Evolutionary conservation across 2,113 vertebrate species (phyloP).

Genomic region (Apteryx owenii): DNA sequence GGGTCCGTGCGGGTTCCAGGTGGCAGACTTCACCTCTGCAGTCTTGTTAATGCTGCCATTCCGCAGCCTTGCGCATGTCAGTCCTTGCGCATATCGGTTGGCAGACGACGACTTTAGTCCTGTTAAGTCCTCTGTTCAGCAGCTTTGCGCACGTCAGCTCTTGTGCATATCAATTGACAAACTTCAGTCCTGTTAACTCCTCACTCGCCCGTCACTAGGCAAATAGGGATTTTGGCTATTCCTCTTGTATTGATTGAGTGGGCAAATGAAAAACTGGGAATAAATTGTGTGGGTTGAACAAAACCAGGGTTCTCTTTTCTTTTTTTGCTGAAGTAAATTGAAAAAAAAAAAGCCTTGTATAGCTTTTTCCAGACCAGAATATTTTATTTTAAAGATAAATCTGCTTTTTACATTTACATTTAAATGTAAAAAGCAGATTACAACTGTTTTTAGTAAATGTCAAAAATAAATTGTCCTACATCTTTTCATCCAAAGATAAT

Average conservation of each 20-base stretch:
- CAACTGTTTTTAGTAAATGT: background rate
- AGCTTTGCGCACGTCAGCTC: too few relatives aligned
- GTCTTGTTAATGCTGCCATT: too few relatives aligned
- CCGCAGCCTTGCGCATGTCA: too few relatives aligned
- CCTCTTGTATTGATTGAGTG: background rate
- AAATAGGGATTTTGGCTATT: background rate
- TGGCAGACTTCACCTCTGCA: too few relatives aligned
- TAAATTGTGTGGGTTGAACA: background rate
- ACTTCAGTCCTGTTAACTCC: too few relatives aligned
- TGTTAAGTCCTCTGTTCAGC: too few relatives aligned
- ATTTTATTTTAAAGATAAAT: background rate
- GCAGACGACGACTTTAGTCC: too few relatives aligned
- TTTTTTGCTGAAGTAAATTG: background rate
- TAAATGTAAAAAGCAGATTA: background rate
- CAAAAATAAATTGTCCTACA: background rate
- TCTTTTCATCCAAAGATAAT: constrained; percentile 11
- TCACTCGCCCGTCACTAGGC: background rate
- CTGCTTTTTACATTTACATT: too few relatives aligned
- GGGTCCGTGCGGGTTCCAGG: too few relatives aligned
- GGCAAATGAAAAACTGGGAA: background rate
- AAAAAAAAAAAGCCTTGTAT: background rate
- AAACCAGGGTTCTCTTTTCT: background rate
- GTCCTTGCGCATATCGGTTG: too few relatives aligned
- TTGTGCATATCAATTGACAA: too few relatives aligned
- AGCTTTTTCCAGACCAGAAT: background rate